Base-by-base conservation (phyloP, 2,113 vertebrate genomes). In the Pterophyllum scalare region DNA sequence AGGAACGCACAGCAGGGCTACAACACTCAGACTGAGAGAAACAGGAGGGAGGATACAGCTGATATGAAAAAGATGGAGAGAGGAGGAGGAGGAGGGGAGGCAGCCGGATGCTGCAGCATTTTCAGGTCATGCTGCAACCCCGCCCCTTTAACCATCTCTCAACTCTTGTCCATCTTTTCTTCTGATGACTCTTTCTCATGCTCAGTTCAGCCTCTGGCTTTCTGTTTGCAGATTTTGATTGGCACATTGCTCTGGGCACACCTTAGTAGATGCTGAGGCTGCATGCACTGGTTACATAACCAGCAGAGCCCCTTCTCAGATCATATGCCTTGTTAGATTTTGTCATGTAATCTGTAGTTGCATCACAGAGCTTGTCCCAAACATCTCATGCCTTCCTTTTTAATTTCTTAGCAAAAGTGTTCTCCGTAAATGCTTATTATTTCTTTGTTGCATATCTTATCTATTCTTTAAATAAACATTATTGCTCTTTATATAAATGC, bases 21-120 rank as follows among this genome's bases (percentile, higher is more conserved):
- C 84, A 88, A 88, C 88, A 77, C 79, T 86, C 83, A 93, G 92
- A 92, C 94, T 92, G 90, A 88, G 72, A 61, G 77, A 33, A 33
- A 22, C 80, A 87, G 81, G 79, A 89, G 78, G 61, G 87, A 84
- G 84, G 92, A 87, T 83, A 82, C 87, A 54, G 81, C 59, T 79
- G 24, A 77, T 84, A 79, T 77, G 81, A 75, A 90, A 67, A 84
- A 80, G 86, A 89, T 81, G 79, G 77, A 59, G 88, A 78, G 87
- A 84, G 65, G 86, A 70, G 77, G 60, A 79, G 87, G 70, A 82
- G 62, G 86, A 46, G 84, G 80, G 80, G 85, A 75, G 88, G 87
- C 74, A 75, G 89, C 89, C 87, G 91, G 94, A 95, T 94, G 95
- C 94, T 94, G 95, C 95, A 95, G 93, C 93, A 90, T 93, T 95